Percentiles rank a stretch among this genome's conserved stretches.
Conservation (phyloP, 2,113 vertebrate species). For the Xyliphius kryptos region DNA sequence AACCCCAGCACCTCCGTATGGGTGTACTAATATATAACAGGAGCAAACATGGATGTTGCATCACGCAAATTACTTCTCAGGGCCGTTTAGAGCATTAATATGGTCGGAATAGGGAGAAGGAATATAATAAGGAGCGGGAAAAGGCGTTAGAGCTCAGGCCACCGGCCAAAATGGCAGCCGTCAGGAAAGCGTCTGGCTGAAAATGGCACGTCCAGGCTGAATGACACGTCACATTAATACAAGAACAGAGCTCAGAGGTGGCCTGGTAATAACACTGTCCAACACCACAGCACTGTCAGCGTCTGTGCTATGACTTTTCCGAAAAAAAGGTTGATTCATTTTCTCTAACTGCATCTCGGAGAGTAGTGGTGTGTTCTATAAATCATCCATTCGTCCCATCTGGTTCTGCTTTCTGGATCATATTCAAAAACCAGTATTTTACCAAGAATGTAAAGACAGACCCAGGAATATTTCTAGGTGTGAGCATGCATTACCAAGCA, state of each 20-base stretch:
- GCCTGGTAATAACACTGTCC: constrained; percentile 5
- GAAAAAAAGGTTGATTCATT: too few relatives aligned
- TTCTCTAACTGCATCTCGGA: too few relatives aligned
- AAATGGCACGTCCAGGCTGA: constrained; percentile 37
- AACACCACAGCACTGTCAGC: too few relatives aligned
- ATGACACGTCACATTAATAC: constrained; percentile 36
- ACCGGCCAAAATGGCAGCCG: constrained; percentile 18
- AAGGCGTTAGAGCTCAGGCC: constrained; percentile 25
- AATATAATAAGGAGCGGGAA: constrained; percentile 23
- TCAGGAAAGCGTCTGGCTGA: constrained; percentile 25
- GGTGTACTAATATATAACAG: constrained; percentile 37
- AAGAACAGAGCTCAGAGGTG: constrained; percentile 23
- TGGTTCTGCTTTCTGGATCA: too few relatives aligned
- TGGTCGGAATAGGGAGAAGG: constrained; percentile 21
- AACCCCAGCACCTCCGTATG: constrained; percentile 22
- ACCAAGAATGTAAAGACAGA: too few relatives aligned
- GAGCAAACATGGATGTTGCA: constrained; percentile 52
- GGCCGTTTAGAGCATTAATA: constrained; percentile 49
- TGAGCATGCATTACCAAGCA: too few relatives aligned
- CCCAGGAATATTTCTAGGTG: too few relatives aligned
- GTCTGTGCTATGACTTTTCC: too few relatives aligned
- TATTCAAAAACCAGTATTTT: too few relatives aligned
- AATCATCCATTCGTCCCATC: too few relatives aligned
- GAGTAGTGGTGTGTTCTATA: too few relatives aligned
- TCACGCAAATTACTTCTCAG: constrained; percentile 54